Percentiles rank a stretch among this genome's conserved stretches.
phyloP scores from a whole-genome alignment of 2,888 invertebrate species.

The Troglohyphantes excavatus region DNA sequence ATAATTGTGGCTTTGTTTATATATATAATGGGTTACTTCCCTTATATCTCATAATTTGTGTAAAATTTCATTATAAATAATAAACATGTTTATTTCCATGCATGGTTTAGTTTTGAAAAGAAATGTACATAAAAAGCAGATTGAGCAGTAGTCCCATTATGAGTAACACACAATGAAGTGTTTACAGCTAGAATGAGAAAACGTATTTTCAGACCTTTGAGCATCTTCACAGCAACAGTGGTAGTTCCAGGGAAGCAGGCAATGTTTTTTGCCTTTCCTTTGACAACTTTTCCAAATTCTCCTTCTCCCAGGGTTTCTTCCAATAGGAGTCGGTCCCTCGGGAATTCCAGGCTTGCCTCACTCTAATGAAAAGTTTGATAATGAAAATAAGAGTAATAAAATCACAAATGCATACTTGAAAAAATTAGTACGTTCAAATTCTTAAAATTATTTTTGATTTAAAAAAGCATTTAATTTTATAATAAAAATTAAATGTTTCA shows the following conservation, averaged over 20 bases:
- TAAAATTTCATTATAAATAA: no score
- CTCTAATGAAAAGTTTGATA: not conserved
- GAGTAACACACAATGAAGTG: not conserved
- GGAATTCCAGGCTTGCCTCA: slow-evolving; percentile 86
- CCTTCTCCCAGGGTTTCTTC: slow-evolving; percentile 91
- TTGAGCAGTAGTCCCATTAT: no score
- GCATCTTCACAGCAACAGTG: slow-evolving; percentile 90
- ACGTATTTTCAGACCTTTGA: slow-evolving; percentile 83
- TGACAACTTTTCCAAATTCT: slow-evolving; percentile 90
- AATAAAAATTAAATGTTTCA: no score
- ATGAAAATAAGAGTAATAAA: not conserved
- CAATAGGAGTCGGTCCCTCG: slow-evolving; percentile 86
- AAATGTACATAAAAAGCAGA: no score
- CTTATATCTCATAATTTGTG: no score
- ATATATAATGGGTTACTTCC: no score
- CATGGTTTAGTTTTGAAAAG: no score
- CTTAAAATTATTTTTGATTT: not conserved
- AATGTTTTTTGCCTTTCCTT: slow-evolving; percentile 87
- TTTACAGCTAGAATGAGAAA: not conserved
- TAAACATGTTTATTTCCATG: no score
- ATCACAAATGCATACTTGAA: not conserved
- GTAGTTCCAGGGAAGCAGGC: slow-evolving; percentile 86
- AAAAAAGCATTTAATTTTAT: not conserved
- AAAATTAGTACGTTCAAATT: not conserved
- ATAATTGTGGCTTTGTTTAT: no score